These are phyloP conservation scores for Reticulitermes lucifugus DNA, from an alignment of 2,888 invertebrate genomes.

Conservation along the genomic window DNA sequence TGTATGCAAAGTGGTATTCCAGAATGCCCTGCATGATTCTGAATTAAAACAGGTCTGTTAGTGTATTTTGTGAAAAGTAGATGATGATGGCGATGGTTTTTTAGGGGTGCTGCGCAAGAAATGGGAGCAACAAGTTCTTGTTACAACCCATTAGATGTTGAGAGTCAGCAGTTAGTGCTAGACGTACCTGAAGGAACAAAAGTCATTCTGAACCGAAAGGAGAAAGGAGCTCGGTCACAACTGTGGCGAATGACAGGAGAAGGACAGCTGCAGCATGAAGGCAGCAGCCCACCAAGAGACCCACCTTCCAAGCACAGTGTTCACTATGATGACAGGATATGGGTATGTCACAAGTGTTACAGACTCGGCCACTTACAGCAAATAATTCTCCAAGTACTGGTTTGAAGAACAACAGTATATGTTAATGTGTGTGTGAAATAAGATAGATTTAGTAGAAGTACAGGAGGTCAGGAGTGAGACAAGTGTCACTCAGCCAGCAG, in stretches of 20 bases:
- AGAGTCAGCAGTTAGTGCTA: conserved; percentile 82
- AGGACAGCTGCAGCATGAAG: conserved; percentile 94
- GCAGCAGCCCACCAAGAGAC: conserved; percentile 68
- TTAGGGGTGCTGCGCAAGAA: background rate
- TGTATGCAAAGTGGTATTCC: no score
- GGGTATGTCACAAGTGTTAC: conserved; percentile 11
- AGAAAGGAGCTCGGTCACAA: conserved; percentile 81
- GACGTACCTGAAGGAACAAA: conserved; percentile 75
- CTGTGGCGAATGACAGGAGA: conserved; percentile 94
- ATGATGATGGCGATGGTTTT: no score
- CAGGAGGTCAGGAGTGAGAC: no score
- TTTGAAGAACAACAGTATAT: no score
- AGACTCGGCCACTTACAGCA: no score
- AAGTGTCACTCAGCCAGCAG: no score
- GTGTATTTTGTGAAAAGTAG: no score
- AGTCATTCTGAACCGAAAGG: conserved; percentile 80
- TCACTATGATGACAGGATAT: conserved; percentile 52
- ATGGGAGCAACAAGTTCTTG: background rate
- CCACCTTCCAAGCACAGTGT: conserved; percentile 55
- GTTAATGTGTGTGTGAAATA: no score
- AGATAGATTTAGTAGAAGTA: no score
- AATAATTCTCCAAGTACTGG: no score
- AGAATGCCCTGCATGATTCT: no score
- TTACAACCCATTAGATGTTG: conserved; percentile 66
- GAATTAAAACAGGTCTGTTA: no score